These are phyloP conservation scores for Mormyrus lacerda DNA, from an alignment of 2,113 vertebrate species.

Conservation along the genomic window DNA sequence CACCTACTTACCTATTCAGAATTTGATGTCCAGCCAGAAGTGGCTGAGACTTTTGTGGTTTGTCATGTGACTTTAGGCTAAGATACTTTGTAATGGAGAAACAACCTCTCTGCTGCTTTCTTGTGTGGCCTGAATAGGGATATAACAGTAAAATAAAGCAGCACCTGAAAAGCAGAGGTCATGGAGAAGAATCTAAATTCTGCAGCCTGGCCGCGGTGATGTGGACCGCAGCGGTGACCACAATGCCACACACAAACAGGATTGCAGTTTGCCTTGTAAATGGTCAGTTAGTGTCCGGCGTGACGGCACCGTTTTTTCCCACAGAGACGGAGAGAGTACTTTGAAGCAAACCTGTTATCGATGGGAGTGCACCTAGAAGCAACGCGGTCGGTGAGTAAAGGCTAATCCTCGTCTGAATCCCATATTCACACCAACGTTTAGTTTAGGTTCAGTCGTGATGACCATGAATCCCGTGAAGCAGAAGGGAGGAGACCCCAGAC, in stretches of 20 bases:
- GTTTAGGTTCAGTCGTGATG: not conserved
- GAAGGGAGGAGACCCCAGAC: not conserved
- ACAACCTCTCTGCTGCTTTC: not conserved
- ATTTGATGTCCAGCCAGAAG: too few relatives aligned
- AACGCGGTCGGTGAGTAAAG: slow-evolving; percentile 69
- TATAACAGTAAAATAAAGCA: not conserved
- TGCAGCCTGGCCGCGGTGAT: not conserved
- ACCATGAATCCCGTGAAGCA: not conserved
- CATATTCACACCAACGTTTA: not conserved
- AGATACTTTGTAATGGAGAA: not conserved
- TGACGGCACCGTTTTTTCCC: not conserved
- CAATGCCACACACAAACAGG: not conserved
- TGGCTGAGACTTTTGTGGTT: not conserved
- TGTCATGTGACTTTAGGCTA: not conserved
- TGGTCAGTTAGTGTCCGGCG: not conserved
- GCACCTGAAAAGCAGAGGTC: not conserved
- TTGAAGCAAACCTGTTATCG: slow-evolving; percentile 78
- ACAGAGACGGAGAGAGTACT: slow-evolving; percentile 73
- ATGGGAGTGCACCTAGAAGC: slow-evolving; percentile 81
- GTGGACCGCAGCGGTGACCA: not conserved
- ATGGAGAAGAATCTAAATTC: not conserved
- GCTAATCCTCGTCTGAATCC: not conserved
- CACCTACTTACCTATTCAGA: too few relatives aligned
- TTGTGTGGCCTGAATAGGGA: not conserved
- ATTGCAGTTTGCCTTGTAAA: not conserved